These are phyloP conservation scores for Arrhamphus sclerolepis DNA, from an alignment of 2,797 vertebrate genomes.

Conservation along the genomic window DNA sequence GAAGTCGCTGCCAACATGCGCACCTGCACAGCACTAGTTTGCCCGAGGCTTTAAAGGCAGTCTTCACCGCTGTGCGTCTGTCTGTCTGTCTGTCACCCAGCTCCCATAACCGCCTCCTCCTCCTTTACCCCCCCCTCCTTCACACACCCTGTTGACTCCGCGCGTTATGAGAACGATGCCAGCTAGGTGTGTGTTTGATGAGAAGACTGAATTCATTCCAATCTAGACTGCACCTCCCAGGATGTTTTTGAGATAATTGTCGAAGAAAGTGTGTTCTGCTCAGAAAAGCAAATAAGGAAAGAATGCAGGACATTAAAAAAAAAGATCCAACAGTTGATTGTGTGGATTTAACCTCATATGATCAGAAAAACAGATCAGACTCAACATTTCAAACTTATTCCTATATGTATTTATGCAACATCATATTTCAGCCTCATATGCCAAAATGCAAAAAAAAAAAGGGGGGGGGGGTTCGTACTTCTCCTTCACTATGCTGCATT, in stretches of 20 bases:
- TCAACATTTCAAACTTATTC: slow-evolving; percentile 15
- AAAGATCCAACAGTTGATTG: slow-evolving; percentile 25
- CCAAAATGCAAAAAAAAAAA: slow-evolving; percentile 53
- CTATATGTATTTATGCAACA: slow-evolving; percentile 33
- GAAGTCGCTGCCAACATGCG: slow-evolving; percentile 77
- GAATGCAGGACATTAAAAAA: slow-evolving; percentile 45
- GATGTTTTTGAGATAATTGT: slow-evolving; percentile 57
- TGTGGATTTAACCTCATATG: slow-evolving; percentile 41
- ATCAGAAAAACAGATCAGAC: slow-evolving; percentile 34
- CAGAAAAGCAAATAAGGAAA: slow-evolving; percentile 40
- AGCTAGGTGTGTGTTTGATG: slow-evolving; percentile 52
- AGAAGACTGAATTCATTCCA: slow-evolving; percentile 59
- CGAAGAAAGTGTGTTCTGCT: slow-evolving; percentile 38
- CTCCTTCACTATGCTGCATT: slow-evolving; percentile 54
- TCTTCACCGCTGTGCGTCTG: slow-evolving; percentile 64
- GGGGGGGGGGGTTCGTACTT: too few species aligned
- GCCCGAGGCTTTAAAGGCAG: slow-evolving; percentile 72
- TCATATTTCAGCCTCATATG: slow-evolving; percentile 1
- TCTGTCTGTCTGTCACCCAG: slow-evolving; percentile 50
- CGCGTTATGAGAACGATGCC: slow-evolving; percentile 60
- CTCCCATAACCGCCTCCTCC: slow-evolving; percentile 12
- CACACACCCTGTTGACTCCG: slow-evolving; percentile 57
- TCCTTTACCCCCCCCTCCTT: not conserved
- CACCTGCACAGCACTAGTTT: slow-evolving; percentile 75
- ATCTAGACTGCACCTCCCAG: slow-evolving; percentile 41